Evolutionary conservation across 92 coral and sea anemone genomes (phyloP).

Genomic region (Paramuricea clavata): DNA sequence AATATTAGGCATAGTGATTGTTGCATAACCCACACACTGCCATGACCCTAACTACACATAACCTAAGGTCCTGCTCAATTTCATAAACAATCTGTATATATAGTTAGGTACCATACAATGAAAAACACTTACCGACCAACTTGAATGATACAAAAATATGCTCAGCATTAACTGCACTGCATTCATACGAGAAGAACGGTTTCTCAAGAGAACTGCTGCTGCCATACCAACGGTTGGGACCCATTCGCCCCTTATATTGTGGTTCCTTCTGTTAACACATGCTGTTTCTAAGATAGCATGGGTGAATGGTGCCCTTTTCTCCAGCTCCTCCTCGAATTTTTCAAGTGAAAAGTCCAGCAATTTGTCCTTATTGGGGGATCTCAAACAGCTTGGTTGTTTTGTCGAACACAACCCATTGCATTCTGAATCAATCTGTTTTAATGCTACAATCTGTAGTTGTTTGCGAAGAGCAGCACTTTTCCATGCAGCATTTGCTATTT

Average conservation of each 20-base stretch:
- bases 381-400: constrained; percentile 69
- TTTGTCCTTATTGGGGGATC: constrained; percentile 64
- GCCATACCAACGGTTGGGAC: too few relatives aligned
- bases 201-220: constrained; percentile 72
- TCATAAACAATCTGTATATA: not conserved
- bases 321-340: constrained; percentile 50
- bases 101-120: not conserved
- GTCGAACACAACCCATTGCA: constrained; percentile 68
- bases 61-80: not conserved
- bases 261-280: too few relatives aligned
- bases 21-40: too few relatives aligned
- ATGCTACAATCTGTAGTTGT: constrained; percentile 49
- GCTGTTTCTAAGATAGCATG: too few relatives aligned
- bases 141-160: constrained; percentile 74
- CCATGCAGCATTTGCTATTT: constrained; percentile 77
- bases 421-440: too few relatives aligned
- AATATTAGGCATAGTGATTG: too few relatives aligned
- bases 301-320: constrained; percentile 68
- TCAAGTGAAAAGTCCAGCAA: constrained; percentile 58
- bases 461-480: constrained; percentile 51
- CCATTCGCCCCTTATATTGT: constrained; percentile 38
- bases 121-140: constrained; percentile 72
- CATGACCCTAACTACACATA: not conserved
- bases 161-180: constrained; percentile 76
- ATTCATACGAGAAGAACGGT: constrained; percentile 69